These are phyloP conservation scores for Pipistrellus nathusii DNA, from an alignment of 2,797 vertebrate genomes.

Conservation along the genomic window DNA sequence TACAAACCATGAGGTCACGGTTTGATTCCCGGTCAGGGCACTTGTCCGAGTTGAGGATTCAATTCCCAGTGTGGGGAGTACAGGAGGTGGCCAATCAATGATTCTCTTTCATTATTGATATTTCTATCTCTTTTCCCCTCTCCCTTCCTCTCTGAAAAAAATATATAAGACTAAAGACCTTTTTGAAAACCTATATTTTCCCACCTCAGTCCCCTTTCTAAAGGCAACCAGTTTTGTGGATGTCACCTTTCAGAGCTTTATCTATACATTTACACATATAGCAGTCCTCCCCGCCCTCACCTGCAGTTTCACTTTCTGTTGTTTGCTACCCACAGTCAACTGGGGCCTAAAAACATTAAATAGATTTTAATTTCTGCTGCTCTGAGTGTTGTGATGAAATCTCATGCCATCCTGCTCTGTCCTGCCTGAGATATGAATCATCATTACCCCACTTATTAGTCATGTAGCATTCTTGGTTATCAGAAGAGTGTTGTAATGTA, in stretches of 20 bases:
- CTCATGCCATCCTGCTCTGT: background rate
- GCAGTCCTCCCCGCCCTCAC: background rate
- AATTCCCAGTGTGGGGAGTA: no score
- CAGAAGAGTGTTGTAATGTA: background rate
- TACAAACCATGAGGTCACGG: no score
- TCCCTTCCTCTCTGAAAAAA: no score
- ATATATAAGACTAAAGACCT: background rate
- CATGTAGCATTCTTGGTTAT: background rate
- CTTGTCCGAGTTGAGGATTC: no score
- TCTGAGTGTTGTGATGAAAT: background rate
- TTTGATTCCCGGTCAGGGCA: no score
- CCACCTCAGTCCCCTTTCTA: background rate
- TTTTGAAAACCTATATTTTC: background rate
- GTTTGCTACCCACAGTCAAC: background rate
- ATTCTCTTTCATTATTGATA: no score
- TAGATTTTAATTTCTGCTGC: background rate
- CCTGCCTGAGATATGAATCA: background rate
- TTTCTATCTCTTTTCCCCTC: no score
- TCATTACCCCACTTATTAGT: background rate
- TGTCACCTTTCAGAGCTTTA: constrained; percentile 10
- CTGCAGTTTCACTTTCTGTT: background rate
- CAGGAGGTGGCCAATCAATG: no score
- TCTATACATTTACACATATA: background rate
- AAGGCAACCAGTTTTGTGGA: constrained; percentile 35
- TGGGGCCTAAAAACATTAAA: background rate